Conservation (phyloP, 53 echinoderm and acorn worm species). For the Crossaster papposus region DNA sequence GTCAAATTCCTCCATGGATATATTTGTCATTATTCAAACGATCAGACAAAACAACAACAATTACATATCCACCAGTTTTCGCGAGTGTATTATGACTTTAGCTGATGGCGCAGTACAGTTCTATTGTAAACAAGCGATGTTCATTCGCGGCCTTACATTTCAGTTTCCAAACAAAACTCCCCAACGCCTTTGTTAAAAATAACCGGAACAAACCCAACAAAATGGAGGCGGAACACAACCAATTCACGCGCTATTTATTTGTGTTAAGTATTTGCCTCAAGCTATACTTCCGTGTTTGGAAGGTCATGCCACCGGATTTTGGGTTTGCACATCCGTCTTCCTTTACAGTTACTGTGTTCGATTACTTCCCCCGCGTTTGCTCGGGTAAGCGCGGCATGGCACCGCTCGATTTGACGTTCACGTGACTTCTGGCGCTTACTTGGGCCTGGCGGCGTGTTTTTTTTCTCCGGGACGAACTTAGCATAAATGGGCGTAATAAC, state of each 20-base stretch:
- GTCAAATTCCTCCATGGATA: not conserved
- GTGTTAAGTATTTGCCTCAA: too few species aligned
- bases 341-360: too few species aligned
- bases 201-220: not conserved
- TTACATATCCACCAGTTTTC: not conserved
- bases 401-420: too few species aligned
- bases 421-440: too few species aligned
- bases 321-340: not conserved
- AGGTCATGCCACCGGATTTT: not conserved
- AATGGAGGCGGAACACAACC: not conserved
- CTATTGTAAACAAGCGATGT: not conserved
- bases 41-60: not conserved
- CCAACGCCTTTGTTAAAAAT: not conserved
- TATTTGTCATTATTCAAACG: not conserved
- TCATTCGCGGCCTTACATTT: not conserved
- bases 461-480: too few species aligned
- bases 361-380: too few species aligned
- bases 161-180: not conserved
- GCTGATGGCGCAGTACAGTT: not conserved
- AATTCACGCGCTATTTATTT: not conserved
- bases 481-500: too few species aligned
- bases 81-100: not conserved
- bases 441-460: too few species aligned
- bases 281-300: not conserved
- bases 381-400: too few species aligned